Evolutionary conservation across 2,797 vertebrate genomes (phyloP).

Genomic region (Coregonus sp.): DNA sequence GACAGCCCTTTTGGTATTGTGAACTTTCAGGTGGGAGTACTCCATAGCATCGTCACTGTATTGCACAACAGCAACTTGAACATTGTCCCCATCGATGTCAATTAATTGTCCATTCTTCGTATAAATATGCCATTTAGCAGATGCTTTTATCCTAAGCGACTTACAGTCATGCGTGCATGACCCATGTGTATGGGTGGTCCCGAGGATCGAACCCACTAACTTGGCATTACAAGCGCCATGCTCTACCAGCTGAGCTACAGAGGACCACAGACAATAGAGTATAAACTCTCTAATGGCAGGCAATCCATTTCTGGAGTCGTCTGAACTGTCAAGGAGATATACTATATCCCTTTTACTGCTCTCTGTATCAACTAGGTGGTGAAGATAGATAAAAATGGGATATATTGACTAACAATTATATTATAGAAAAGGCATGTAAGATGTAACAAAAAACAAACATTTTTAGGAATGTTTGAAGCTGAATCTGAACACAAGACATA

Average conservation of each 20-base stretch:
- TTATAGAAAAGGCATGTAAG: constrained; percentile 28
- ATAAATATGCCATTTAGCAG: constrained; percentile 30
- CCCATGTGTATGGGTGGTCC: too few relatives aligned
- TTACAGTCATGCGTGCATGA: too few relatives aligned
- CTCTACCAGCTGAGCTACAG: too few relatives aligned
- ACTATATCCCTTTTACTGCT: constrained; percentile 73
- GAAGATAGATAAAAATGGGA: constrained; percentile 52
- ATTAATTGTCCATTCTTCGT: constrained; percentile 72
- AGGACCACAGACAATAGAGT: neutral
- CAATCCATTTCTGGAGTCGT: constrained; percentile 73
- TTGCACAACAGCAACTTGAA: constrained; percentile 70
- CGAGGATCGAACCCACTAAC: too few relatives aligned
- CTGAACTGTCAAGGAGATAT: constrained; percentile 79
- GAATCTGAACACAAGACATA: neutral
- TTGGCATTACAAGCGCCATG: too few relatives aligned
- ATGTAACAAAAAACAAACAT: constrained; percentile 4
- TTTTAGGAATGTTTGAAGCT: neutral
- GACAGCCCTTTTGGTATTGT: constrained; percentile 69
- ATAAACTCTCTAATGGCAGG: constrained; percentile 75
- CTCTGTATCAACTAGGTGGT: constrained; percentile 62
- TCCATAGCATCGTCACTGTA: constrained; percentile 66
- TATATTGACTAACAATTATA: constrained; percentile 42
- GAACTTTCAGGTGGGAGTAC: constrained; percentile 70
- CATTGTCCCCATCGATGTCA: constrained; percentile 64
- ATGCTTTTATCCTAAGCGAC: too few relatives aligned